Evolutionary conservation across 92 coral and sea anemone genomes (phyloP).

Genomic region (Parazoanthus darwini): DNA sequence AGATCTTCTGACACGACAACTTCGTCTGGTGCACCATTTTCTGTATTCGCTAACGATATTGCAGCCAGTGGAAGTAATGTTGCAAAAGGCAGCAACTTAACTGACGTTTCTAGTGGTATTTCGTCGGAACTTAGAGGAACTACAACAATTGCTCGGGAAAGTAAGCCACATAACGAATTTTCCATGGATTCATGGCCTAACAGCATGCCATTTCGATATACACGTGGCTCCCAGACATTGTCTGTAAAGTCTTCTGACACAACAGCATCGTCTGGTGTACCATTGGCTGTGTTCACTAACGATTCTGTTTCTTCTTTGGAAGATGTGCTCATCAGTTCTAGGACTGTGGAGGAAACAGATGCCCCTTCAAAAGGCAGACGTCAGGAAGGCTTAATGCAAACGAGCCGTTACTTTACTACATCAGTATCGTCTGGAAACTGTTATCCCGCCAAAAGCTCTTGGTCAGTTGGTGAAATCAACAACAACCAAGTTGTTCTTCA

Average conservation of each 20-base stretch:
- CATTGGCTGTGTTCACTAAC: not conserved
- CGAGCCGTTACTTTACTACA: not conserved
- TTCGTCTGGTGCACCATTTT: not conserved
- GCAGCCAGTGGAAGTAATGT: not conserved
- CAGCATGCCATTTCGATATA: not conserved
- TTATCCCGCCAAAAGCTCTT: not conserved
- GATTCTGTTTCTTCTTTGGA: not conserved
- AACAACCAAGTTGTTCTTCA: not conserved
- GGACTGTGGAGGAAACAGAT: not conserved
- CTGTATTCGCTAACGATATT: not conserved
- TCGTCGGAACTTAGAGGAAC: not conserved
- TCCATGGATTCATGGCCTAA: not conserved
- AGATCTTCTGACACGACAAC: not conserved
- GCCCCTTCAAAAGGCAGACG: not conserved
- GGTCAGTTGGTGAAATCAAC: slow-evolving; percentile 5
- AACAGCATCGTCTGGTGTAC: not conserved
- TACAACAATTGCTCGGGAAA: not conserved
- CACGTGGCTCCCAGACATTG: not conserved
- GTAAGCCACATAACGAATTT: not conserved
- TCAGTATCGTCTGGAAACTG: not conserved
- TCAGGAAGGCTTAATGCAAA: not conserved
- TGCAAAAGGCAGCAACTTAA: not conserved
- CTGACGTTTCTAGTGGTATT: not conserved
- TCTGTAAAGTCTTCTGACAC: not conserved
- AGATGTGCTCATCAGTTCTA: not conserved